Conservation (phyloP, 2,113 vertebrate genomes). For the Zosterops hypoxanthus region DNA sequence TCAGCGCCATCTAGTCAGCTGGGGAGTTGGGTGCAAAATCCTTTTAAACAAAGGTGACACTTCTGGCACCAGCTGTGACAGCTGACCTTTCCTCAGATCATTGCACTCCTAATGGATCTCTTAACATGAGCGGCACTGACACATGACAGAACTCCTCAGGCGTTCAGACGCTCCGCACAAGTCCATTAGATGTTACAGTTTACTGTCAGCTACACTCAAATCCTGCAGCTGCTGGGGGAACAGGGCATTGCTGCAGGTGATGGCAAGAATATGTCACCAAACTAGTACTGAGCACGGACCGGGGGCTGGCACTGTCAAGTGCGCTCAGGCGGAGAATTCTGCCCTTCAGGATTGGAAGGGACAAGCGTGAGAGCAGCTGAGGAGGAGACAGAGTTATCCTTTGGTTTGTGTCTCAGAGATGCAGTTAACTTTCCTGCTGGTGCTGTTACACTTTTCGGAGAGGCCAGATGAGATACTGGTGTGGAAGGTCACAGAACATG, state of each 20-base stretch:
- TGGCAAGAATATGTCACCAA: conserved; percentile 66
- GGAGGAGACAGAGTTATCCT: not conserved
- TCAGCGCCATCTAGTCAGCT: conserved; percentile 44
- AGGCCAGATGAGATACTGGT: not conserved
- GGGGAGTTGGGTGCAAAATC: conserved; percentile 48
- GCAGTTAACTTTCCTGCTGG: not conserved
- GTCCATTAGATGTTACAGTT: conserved; percentile 60
- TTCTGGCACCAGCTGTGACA: conserved; percentile 60
- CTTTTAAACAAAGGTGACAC: conserved; percentile 64
- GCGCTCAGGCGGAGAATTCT: not conserved
- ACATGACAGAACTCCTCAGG: conserved; percentile 68
- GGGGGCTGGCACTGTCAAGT: conserved; percentile 2
- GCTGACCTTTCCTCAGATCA: conserved; percentile 74
- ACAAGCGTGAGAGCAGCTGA: not conserved
- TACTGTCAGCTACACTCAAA: conserved; percentile 60
- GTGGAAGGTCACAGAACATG: not conserved
- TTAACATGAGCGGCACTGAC: conserved; percentile 66
- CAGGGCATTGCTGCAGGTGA: conserved; percentile 53
- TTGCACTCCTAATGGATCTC: conserved; percentile 59
- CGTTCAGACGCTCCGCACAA: conserved; percentile 31
- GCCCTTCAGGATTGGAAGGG: not conserved
- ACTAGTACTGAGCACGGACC: not conserved
- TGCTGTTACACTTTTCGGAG: not conserved
- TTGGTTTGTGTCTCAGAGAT: not conserved
- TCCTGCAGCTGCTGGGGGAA: conserved; percentile 29